Evolutionary conservation across 2,797 vertebrate species (phyloP).

Genomic region (Setipinna tenuifilis): DNA sequence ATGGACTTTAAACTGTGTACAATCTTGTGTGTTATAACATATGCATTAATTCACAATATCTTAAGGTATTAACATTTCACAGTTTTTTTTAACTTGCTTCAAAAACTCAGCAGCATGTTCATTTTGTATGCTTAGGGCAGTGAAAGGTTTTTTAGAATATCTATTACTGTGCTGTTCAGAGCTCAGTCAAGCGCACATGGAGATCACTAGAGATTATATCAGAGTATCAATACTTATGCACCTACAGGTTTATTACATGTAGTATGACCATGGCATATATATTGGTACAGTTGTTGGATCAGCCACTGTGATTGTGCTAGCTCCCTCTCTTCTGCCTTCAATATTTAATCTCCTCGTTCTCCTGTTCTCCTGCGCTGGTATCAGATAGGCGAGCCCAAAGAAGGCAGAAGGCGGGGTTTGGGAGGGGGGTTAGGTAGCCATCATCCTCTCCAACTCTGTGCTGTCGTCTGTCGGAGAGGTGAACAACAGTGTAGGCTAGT

Average conservation of each 20-base stretch:
- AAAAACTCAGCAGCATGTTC: neutral
- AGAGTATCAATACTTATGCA: neutral
- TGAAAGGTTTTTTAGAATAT: neutral
- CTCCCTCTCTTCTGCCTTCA: conserved; percentile 63
- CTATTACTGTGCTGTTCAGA: neutral
- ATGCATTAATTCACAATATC: neutral
- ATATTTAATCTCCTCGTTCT: conserved; percentile 80
- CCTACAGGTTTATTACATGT: neutral
- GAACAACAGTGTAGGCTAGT: conserved; percentile 40
- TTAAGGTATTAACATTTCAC: no score
- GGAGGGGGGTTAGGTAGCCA: conserved; percentile 66
- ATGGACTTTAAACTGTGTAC: no score
- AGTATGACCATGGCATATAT: neutral
- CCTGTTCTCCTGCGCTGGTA: conserved; percentile 66
- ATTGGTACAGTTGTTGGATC: neutral
- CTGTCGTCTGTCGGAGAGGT: conserved; percentile 61
- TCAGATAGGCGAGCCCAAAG: conserved; percentile 53
- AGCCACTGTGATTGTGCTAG: neutral
- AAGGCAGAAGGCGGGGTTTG: conserved; percentile 56
- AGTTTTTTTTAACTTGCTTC: neutral
- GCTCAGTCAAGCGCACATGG: neutral
- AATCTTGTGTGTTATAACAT: neutral
- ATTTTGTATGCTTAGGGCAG: neutral
- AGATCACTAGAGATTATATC: neutral
- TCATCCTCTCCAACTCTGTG: conserved; percentile 77